Evolutionary conservation across 2,888 invertebrate genomes (phyloP), one percentile per base, ranked within the genome.

Genomic region (Campoletis raptor): DNA sequence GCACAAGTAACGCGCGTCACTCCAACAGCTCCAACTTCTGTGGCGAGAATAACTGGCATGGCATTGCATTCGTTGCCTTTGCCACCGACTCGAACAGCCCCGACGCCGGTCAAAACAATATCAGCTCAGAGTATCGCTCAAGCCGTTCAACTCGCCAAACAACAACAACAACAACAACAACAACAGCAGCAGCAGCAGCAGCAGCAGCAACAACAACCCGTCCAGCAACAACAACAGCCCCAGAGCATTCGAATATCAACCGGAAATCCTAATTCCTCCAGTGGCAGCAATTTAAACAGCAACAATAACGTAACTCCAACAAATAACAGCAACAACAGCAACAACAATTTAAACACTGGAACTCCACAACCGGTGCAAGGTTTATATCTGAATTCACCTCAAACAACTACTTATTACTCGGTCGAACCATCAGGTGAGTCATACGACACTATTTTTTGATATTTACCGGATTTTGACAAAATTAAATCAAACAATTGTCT

Each of bases 41-140:
- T 93, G n/a, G 91, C 93, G 6, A 90, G 94, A 73, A 93, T 94
- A 86, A 91, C 94, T 6, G 92, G 87, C 10, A 94, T 94, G 93
- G 92, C 94, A 0, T 85, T 94, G 45, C 94, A 94, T 82, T 90
- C 93, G 2, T 83, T 94, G 64, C 94, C 94, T 10, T 84, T 94
- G 36, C 88, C 93, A 21, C 90, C 93, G 0, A 91, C 93, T 2
- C 89, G 93, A 37, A 89, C 89, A 21, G 90, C 93, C 0, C 88
- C 94, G 12, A 88, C 94, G 0, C 92, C 94, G 0, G 91, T 92
- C 0, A 94, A 94, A 88, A 90, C 93, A 3, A 90, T 91, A 12
- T 89, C 91, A 37, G 86, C 91, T 30, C 92, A 90, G 86, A 90
- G 87, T 36, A 90, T 92, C 24, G 91, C 92, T n/a, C 94, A 93